Conservation (phyloP, 2,113 vertebrate genomes). For the Centrocercus urophasianus region DNA sequence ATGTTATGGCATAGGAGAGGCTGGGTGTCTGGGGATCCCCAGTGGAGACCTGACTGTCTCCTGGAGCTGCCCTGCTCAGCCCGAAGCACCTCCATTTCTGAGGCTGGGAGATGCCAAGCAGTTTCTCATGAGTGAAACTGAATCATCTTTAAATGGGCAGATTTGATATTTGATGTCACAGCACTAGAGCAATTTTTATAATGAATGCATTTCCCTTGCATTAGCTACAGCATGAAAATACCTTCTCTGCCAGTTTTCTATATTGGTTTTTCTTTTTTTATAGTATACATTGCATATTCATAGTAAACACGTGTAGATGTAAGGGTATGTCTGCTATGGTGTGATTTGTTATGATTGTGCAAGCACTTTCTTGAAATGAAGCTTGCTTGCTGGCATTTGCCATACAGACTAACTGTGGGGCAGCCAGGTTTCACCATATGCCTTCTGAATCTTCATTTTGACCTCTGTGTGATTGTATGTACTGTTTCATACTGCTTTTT, state of each 20-base stretch:
- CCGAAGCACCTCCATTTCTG: not conserved
- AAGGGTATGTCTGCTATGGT: too few species aligned
- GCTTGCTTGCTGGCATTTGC: too few species aligned
- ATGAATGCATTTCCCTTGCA: not conserved
- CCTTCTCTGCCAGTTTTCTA: not conserved
- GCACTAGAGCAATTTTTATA: not conserved
- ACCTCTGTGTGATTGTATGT: fast-evolving
- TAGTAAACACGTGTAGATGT: too few species aligned
- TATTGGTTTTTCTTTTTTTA: not conserved
- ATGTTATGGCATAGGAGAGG: not conserved
- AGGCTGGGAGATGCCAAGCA: fast-evolving
- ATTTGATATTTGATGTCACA: not conserved
- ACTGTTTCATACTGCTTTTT: not conserved
- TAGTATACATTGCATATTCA: not conserved
- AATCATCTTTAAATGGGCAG: not conserved
- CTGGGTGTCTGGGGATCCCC: not conserved
- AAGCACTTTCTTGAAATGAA: not conserved
- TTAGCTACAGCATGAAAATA: not conserved
- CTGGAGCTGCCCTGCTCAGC: fast-evolving
- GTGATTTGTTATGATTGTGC: not conserved
- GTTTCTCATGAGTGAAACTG: not conserved
- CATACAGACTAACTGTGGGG: not conserved
- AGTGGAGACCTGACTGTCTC: not conserved
- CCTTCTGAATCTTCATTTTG: not conserved
- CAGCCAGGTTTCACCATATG: not conserved